Percentiles rank a stretch among this genome's conserved stretches.
phyloP scores from a whole-genome alignment of 2,888 invertebrate species.

The Conops quadrifasciatus region DNA sequence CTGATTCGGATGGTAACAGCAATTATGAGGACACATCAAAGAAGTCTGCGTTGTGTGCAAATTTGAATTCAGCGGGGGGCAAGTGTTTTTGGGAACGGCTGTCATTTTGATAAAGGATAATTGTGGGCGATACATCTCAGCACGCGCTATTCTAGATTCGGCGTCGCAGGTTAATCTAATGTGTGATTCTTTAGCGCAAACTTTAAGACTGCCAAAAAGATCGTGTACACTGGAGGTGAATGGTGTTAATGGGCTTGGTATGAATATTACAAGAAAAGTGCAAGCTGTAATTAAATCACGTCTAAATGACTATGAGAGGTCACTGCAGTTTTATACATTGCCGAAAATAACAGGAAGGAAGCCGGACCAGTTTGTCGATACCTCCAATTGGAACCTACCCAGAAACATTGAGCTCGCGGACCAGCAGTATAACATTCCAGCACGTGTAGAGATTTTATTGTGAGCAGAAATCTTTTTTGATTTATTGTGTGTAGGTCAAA shows the following conservation, averaged over 20 bases:
- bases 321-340: constrained; percentile 18
- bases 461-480: constrained; percentile 30
- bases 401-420: constrained; percentile 23
- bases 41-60: neutral
- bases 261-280: constrained; percentile 19
- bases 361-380: constrained; percentile 25
- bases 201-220: constrained; percentile 21
- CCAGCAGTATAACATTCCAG: constrained; percentile 27
- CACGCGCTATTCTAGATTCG: constrained; percentile 37
- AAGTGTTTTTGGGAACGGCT: constrained; percentile 36
- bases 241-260: constrained; percentile 21
- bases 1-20: neutral
- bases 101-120: constrained; percentile 22
- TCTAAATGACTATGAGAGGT: constrained; percentile 22
- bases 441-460: constrained; percentile 25
- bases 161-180: constrained; percentile 37
- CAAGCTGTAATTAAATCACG: constrained; percentile 28
- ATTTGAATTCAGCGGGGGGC: constrained; percentile 1
- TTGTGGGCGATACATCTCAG: constrained; percentile 30
- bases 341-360: constrained; percentile 24
- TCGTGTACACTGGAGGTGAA: constrained; percentile 24
- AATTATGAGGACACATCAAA: neutral
- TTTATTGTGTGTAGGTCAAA: constrained; percentile 20
- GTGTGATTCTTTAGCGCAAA: constrained; percentile 32
- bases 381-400: constrained; percentile 27